Conservation (phyloP, 2,113 vertebrate species). For the Anser cygnoides region DNA sequence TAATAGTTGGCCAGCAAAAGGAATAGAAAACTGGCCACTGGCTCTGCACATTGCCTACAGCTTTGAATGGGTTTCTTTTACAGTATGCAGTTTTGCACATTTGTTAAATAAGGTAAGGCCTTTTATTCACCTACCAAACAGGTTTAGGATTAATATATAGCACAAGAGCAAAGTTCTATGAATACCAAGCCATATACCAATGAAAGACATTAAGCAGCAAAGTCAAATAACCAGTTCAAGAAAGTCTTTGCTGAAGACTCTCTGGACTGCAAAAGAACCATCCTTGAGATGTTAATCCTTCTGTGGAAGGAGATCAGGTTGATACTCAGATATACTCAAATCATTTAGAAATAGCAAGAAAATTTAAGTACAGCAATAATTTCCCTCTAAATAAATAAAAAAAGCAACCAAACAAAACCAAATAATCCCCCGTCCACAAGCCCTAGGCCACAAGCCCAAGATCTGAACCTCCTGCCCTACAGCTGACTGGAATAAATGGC, state of each 20-base stretch:
- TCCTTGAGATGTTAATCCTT: neutral
- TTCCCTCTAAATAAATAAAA: neutral
- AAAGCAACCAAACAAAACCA: neutral
- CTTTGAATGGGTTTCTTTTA: neutral
- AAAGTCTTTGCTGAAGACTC: neutral
- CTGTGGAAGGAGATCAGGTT: neutral
- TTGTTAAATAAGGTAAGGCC: neutral
- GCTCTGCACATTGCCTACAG: neutral
- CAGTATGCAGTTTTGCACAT: neutral
- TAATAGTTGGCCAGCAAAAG: neutral
- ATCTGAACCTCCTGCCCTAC: neutral
- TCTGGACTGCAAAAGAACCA: neutral
- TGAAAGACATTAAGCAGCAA: neutral
- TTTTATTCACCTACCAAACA: neutral
- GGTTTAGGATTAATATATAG: neutral
- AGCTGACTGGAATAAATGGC: neutral
- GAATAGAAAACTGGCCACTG: neutral
- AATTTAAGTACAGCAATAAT: neutral
- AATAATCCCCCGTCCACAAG: neutral
- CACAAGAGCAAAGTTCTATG: neutral
- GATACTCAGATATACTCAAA: neutral
- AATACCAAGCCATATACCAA: neutral
- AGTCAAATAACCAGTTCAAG: neutral
- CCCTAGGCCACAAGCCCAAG: neutral
- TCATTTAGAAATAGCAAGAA: neutral